phyloP scores from a whole-genome alignment of 2,888 invertebrate species.

The Eilema depressum region DNA sequence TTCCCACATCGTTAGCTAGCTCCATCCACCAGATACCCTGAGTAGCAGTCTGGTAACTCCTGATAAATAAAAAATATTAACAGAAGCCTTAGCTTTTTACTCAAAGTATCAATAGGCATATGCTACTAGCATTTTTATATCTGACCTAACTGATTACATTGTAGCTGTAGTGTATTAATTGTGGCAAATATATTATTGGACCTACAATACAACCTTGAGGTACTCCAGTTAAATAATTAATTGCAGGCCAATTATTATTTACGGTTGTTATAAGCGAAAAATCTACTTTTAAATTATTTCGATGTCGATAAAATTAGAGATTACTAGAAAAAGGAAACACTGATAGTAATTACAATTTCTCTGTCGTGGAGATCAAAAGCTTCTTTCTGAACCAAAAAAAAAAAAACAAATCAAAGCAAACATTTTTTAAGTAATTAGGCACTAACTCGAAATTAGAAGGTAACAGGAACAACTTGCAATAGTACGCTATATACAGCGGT shows the following conservation, averaged over 20 bases:
- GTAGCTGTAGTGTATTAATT: too few species aligned
- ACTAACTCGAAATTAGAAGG: conserved; percentile 92
- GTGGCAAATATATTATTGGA: not conserved
- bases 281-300: not conserved
- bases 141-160: not conserved
- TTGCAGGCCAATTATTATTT: not conserved
- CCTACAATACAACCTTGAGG: not conserved
- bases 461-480: conserved; percentile 91
- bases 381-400: not conserved
- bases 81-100: not conserved
- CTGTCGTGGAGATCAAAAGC: not conserved
- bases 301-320: not conserved
- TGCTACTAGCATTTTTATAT: too few species aligned
- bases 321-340: not conserved
- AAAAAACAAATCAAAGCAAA: not conserved
- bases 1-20: conserved; percentile 89
- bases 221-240: not conserved
- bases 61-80: conserved; percentile 53
- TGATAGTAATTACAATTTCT: not conserved
- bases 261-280: too few species aligned
- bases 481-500: conserved; percentile 93
- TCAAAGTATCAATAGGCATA: not conserved
- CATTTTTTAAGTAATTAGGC: not conserved
- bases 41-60: conserved; percentile 90
- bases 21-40: conserved; percentile 94